Conservation (phyloP, 2,113 vertebrate species). For the Phalacrocorax brasilianus region DNA sequence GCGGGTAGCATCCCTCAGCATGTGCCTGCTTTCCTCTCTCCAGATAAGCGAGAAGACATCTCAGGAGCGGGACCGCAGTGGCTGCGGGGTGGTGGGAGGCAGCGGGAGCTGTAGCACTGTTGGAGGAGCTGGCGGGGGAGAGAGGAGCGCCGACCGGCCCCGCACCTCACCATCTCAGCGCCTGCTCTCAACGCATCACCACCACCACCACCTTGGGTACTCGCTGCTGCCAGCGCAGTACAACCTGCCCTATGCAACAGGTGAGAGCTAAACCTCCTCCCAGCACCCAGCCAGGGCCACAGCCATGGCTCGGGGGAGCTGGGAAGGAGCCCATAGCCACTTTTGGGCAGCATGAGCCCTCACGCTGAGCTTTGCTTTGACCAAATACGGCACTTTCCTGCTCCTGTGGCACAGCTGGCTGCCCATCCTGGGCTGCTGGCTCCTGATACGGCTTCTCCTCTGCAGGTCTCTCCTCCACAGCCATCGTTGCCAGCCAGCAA, state of each 20-base stretch:
- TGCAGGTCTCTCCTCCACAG: conserved; percentile 92
- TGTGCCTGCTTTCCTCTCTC: conserved; percentile 24
- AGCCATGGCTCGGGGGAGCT: fast-evolving
- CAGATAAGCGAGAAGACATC: conserved; percentile 82
- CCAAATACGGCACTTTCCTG: fast-evolving
- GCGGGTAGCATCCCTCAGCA: neutral
- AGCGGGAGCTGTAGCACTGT: conserved; percentile 76
- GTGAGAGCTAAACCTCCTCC: conserved; percentile 62
- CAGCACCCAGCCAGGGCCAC: fast-evolving
- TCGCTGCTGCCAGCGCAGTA: conserved; percentile 94
- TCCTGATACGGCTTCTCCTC: neutral
- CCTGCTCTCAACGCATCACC: conserved; percentile 94
- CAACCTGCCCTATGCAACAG: conserved; percentile 94
- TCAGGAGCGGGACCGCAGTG: conserved; percentile 87
- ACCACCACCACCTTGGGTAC: conserved; percentile 96
- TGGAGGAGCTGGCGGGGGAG: conserved; percentile 66
- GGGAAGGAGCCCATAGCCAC: too few relatives aligned
- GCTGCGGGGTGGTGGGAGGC: conserved; percentile 81
- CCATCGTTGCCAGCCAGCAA: conserved; percentile 93
- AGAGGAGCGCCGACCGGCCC: conserved; percentile 86
- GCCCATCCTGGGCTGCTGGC: fast-evolving
- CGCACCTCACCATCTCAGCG: conserved; percentile 97
- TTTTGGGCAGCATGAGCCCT: fast-evolving
- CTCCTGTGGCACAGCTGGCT: fast-evolving
- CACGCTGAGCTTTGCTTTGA: neutral